phyloP scores from a whole-genome alignment of 2,113 vertebrate species.

The Chamaetylas fuelleborni region DNA sequence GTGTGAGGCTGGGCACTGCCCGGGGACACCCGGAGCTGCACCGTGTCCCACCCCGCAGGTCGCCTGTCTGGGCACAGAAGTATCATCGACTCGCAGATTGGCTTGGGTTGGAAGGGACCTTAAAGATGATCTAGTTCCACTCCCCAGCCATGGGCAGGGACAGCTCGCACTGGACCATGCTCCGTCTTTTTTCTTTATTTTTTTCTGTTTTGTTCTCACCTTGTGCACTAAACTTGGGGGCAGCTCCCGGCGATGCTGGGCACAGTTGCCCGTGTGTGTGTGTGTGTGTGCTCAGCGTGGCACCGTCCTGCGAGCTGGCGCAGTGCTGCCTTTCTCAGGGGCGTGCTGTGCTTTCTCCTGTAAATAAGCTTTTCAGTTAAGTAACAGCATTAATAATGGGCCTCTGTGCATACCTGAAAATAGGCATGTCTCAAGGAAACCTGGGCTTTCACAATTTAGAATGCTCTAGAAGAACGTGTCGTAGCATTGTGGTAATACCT shows the following conservation, averaged over 20 bases:
- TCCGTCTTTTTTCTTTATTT: fast-evolving
- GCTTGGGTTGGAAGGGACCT: background rate
- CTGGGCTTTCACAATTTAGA: background rate
- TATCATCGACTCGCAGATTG: background rate
- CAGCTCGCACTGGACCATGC: too few relatives aligned
- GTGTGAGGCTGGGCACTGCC: background rate
- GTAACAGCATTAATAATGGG: background rate
- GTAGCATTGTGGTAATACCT: background rate
- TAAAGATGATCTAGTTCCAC: background rate
- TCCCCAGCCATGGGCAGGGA: too few relatives aligned
- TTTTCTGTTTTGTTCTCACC: fast-evolving
- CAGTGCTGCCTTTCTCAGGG: background rate
- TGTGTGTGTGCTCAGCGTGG: background rate
- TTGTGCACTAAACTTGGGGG: background rate
- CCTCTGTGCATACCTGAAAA: background rate
- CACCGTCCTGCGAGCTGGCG: fast-evolving
- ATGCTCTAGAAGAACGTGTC: background rate
- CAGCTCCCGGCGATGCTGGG: background rate
- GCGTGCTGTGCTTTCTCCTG: background rate
- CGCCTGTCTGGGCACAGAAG: fast-evolving
- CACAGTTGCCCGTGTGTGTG: fast-evolving
- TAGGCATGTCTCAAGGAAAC: background rate
- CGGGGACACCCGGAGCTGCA: fast-evolving
- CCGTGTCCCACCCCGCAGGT: background rate
- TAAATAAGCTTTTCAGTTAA: background rate